Percentiles rank a stretch among this genome's conserved stretches.
These are phyloP conservation scores for Blastobasis lacticolella DNA, from an alignment of 2,888 invertebrate genomes.

Conservation along the genomic window DNA sequence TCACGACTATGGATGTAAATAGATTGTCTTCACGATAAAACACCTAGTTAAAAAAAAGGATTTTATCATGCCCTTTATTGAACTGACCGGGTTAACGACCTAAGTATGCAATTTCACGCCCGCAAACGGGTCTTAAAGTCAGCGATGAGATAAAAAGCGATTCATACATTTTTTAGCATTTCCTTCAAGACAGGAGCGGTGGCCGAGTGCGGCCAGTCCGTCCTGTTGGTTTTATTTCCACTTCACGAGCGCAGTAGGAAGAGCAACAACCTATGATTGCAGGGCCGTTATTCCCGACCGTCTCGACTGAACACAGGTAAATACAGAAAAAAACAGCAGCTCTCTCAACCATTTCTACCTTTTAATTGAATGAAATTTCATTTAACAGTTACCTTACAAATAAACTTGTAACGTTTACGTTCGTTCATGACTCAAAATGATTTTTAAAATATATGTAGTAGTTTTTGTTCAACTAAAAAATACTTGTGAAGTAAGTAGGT, in stretches of 20 bases:
- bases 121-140: too few species aligned
- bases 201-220: background rate
- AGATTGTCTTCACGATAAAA: too few species aligned
- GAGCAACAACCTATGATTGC: constrained; percentile 74
- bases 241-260: constrained; percentile 45
- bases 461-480: too few species aligned
- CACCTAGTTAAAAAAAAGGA: background rate
- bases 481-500: too few species aligned
- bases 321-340: constrained; percentile 22
- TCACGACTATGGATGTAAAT: too few species aligned
- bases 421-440: too few species aligned
- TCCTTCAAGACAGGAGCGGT: constrained; percentile 12
- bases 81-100: background rate
- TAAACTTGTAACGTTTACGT: too few species aligned
- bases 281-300: constrained; percentile 68
- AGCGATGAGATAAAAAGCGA: too few species aligned
- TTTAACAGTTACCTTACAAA: too few species aligned
- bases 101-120: background rate
- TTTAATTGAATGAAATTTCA: background rate
- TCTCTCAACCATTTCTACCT: constrained; percentile 23
- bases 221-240: constrained; percentile 42
- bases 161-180: constrained; percentile 10
- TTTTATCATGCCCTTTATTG: background rate
- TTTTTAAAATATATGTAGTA: too few species aligned
- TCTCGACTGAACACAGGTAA: constrained; percentile 54